Conservation (phyloP, 2,113 vertebrate species). For the Empidonax alnorum region DNA sequence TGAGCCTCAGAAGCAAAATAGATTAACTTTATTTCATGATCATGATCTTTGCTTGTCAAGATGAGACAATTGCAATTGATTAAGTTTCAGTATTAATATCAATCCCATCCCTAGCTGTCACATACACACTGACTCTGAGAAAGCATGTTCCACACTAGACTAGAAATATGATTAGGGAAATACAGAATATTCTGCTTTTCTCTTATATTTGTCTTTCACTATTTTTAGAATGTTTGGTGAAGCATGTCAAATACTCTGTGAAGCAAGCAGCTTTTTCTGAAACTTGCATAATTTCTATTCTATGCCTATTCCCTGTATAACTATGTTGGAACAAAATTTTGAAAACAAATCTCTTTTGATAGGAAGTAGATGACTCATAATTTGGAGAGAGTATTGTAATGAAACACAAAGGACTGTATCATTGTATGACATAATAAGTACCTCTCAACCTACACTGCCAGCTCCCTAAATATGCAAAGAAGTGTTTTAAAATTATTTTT, state of each 20-base stretch:
- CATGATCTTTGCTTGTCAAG: not conserved
- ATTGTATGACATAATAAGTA: not conserved
- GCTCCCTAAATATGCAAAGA: not conserved
- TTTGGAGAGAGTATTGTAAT: not conserved
- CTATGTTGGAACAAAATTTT: not conserved
- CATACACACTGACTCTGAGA: not conserved
- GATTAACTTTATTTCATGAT: not conserved
- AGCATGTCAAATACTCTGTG: not conserved
- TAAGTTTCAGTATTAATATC: constrained; percentile 12
- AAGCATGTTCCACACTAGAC: not conserved
- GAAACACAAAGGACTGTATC: not conserved
- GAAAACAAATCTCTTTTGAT: not conserved
- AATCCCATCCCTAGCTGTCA: not conserved
- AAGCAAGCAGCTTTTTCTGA: not conserved
- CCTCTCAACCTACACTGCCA: not conserved
- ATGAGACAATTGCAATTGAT: not conserved
- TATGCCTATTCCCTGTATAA: not conserved
- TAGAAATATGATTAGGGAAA: not conserved
- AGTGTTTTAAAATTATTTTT: not conserved
- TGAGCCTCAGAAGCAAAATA: not conserved
- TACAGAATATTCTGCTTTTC: not conserved
- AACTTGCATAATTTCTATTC: not conserved
- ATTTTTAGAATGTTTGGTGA: not conserved
- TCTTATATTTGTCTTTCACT: not conserved
- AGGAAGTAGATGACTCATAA: not conserved